phyloP scores from a whole-genome alignment of 1,140 invertebrate genomes.

The Drosophila neocordata region DNA sequence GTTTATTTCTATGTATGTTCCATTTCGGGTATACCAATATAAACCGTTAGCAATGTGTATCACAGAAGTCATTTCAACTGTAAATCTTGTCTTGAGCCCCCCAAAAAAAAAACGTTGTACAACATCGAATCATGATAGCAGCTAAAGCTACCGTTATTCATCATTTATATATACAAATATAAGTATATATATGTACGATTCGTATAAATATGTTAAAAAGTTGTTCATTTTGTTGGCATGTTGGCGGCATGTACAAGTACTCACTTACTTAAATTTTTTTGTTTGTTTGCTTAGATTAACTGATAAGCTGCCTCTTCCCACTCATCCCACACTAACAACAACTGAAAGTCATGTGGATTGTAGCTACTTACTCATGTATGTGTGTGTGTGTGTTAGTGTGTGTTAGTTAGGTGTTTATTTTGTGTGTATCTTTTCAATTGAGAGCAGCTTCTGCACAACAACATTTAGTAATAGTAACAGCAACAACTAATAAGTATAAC shows the following conservation, averaged over 20 bases:
- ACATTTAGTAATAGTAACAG: slow-evolving; percentile 38
- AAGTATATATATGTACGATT: neutral
- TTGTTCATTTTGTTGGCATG: neutral
- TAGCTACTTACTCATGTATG: neutral
- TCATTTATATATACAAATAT: neutral
- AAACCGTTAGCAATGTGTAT: neutral
- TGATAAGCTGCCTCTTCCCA: slow-evolving; percentile 54
- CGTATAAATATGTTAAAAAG: neutral
- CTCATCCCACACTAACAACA: slow-evolving; percentile 22
- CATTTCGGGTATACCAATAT: too few relatives aligned
- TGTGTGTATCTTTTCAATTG: slow-evolving; percentile 76
- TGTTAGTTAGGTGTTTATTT: slow-evolving; percentile 40
- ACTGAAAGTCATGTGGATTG: slow-evolving; percentile 35
- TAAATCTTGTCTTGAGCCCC: neutral
- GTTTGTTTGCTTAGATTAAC: slow-evolving; percentile 10
- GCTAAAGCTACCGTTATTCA: neutral
- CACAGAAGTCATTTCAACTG: neutral
- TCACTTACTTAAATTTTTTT: neutral
- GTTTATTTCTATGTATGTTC: too few relatives aligned
- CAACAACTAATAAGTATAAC: slow-evolving; percentile 43
- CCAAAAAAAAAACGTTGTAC: neutral
- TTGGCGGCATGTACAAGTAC: slow-evolving; percentile 1
- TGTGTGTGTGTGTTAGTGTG: neutral
- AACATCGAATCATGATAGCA: neutral
- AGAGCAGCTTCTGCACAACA: slow-evolving; percentile 65